phyloP scores from a whole-genome alignment of 2,888 invertebrate genomes.

The Dromius quadrimaculatus region DNA sequence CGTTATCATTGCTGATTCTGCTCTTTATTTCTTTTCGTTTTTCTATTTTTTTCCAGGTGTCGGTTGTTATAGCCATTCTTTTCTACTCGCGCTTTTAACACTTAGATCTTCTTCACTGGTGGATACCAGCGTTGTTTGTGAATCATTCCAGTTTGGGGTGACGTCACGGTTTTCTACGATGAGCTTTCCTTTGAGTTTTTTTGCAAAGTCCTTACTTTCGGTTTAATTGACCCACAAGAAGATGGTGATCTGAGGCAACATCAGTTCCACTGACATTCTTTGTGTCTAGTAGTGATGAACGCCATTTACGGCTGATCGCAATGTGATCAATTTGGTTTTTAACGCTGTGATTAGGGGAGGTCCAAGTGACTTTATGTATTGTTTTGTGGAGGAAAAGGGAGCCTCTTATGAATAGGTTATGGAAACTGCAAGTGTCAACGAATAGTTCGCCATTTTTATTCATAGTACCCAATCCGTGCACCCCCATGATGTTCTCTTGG shows the following conservation, averaged over 20 bases:
- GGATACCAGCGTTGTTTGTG: not conserved
- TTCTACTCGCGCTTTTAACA: not conserved
- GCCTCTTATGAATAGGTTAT: slow-evolving; percentile 2
- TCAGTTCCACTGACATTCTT: slow-evolving; percentile 36
- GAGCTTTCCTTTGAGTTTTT: not conserved
- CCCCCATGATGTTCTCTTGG: not conserved
- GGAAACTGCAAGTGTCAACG: slow-evolving; percentile 9
- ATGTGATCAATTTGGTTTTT: slow-evolving; percentile 53
- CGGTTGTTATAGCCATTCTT: not conserved
- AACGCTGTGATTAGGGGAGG: slow-evolving; percentile 47
- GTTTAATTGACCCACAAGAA: slow-evolving; percentile 6
- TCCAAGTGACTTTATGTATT: slow-evolving; percentile 52
- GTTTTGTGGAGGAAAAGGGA: slow-evolving; percentile 4
- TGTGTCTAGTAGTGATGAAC: slow-evolving; percentile 39
- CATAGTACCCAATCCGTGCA: not conserved
- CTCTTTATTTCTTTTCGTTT: slow-evolving; percentile 8
- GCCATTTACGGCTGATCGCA: slow-evolving; percentile 44
- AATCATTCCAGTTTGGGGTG: not conserved
- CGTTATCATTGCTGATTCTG: not conserved
- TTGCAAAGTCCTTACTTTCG: not conserved
- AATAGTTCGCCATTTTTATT: slow-evolving; percentile 10
- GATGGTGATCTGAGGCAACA: slow-evolving; percentile 30
- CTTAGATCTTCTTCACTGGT: not conserved
- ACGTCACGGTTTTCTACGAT: not conserved
- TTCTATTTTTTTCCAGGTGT: slow-evolving; percentile 1